Conservation (phyloP, 2,797 vertebrate species). For the Spinibarbus caldwelli region DNA sequence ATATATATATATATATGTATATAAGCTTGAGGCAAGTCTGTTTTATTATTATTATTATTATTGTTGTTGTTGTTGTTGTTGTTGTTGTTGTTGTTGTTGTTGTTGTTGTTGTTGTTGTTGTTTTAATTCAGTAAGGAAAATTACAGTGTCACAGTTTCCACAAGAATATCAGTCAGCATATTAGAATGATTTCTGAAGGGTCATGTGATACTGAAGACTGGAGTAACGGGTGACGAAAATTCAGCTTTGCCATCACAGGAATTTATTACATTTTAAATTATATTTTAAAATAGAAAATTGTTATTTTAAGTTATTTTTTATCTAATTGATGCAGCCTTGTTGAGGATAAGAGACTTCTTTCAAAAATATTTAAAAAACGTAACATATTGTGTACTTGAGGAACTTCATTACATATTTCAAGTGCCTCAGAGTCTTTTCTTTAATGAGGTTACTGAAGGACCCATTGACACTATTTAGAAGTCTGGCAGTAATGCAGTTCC, state of each 20-base stretch:
- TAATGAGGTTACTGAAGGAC: conserved; percentile 3
- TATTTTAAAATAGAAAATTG: not conserved
- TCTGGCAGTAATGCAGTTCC: not conserved
- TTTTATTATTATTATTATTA: too few relatives aligned
- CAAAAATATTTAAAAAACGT: not conserved
- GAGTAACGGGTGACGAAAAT: not conserved
- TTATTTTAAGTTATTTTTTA: not conserved
- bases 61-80: too few relatives aligned
- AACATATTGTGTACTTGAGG: not conserved
- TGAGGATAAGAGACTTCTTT: not conserved
- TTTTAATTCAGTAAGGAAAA: too few relatives aligned
- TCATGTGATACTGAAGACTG: not conserved
- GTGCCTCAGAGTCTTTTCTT: not conserved
- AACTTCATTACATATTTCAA: not conserved
- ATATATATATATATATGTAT: too few relatives aligned
- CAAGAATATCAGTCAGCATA: not conserved
- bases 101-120: too few relatives aligned
- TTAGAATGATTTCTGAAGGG: not conserved
- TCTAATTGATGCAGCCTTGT: not conserved
- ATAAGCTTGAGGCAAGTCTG: too few relatives aligned
- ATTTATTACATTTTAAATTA: not conserved
- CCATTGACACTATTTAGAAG: not conserved
- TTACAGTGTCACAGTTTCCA: too few relatives aligned
- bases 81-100: too few relatives aligned
- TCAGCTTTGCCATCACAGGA: not conserved